phyloP scores from a whole-genome alignment of 2,888 invertebrate species.

The Seira sanloemensis region DNA sequence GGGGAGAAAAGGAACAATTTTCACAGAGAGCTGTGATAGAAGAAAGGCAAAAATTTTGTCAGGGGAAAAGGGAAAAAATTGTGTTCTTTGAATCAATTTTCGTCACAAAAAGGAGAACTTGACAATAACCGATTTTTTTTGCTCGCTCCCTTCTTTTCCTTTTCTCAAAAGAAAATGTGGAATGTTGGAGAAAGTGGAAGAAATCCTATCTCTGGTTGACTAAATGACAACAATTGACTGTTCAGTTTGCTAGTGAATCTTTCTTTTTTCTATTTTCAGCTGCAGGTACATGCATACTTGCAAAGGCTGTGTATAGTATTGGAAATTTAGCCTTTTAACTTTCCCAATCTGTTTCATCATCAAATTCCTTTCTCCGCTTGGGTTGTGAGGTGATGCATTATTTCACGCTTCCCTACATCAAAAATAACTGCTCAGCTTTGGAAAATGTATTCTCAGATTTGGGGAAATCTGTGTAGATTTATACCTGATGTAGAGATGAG shows the following conservation, averaged over 20 bases:
- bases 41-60: neutral
- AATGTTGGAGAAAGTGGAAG: neutral
- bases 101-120: constrained; percentile 3
- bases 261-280: too few relatives aligned
- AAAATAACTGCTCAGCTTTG: neutral
- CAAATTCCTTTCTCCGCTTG: neutral
- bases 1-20: neutral
- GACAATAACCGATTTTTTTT: neutral
- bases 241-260: constrained; percentile 32
- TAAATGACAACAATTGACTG: constrained; percentile 52
- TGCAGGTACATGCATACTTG: too few relatives aligned
- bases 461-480: neutral
- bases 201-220: neutral
- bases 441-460: neutral
- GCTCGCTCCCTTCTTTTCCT: too few relatives aligned
- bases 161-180: too few relatives aligned
- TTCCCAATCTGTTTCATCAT: neutral
- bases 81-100: constrained; percentile 13
- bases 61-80: neutral
- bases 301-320: neutral
- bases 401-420: neutral
- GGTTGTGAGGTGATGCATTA: neutral
- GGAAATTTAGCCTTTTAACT: too few relatives aligned
- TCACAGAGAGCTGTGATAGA: neutral
- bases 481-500: too few relatives aligned